These are phyloP conservation scores for Prunella himalayana DNA, from an alignment of 2,113 vertebrate genomes.

Conservation along the genomic window DNA sequence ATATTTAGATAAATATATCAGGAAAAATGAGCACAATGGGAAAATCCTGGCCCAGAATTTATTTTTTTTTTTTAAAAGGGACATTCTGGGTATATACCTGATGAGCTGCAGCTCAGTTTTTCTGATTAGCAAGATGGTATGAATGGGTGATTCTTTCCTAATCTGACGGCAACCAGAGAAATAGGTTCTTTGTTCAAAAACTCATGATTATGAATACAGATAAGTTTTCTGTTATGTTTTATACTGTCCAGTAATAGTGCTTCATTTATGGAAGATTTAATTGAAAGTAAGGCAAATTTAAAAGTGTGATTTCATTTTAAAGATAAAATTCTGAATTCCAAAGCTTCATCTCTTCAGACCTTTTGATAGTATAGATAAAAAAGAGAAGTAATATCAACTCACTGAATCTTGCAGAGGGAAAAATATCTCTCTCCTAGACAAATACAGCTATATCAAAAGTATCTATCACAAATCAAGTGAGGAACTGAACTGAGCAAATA, in stretches of 20 bases:
- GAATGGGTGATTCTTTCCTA: background rate
- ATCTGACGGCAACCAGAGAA: background rate
- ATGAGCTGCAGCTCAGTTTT: background rate
- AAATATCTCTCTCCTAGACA: constrained; percentile 3
- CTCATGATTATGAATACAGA: background rate
- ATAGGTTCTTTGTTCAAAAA: background rate
- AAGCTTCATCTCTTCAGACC: background rate
- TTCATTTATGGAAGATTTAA: background rate
- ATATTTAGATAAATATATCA: background rate
- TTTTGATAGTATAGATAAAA: background rate
- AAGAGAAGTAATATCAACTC: background rate
- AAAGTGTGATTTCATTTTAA: background rate
- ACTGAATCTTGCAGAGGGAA: background rate
- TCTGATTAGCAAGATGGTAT: background rate
- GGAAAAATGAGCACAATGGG: background rate
- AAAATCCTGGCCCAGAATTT: background rate
- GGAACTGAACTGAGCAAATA: constrained; percentile 44
- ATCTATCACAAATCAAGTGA: constrained; percentile 49
- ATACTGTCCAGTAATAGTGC: background rate
- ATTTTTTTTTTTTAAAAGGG: background rate
- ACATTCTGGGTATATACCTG: background rate
- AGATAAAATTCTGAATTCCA: background rate
- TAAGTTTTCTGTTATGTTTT: background rate
- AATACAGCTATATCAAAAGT: constrained; percentile 19
- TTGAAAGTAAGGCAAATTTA: background rate